Percentiles rank a stretch among this genome's conserved stretches.
Evolutionary conservation across 1,140 invertebrate species (phyloP).

Genomic region (Drosophila bocqueti): DNA sequence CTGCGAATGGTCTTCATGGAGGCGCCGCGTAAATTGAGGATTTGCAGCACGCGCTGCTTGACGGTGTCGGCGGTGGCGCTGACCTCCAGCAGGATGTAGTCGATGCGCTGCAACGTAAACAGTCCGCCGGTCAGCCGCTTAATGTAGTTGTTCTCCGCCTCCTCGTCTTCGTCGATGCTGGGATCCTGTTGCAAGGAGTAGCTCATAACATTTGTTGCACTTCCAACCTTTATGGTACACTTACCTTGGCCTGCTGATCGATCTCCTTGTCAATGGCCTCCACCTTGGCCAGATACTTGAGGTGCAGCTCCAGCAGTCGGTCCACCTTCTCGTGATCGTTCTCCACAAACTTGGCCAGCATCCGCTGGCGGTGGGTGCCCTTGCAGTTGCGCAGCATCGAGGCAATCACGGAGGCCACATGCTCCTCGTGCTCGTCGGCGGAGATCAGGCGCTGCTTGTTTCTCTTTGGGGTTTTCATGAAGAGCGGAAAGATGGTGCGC

Average conservation of each 20-base stretch:
- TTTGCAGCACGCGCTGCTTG: constrained; percentile 95
- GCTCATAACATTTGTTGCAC: neutral
- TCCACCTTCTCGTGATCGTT: constrained; percentile 99
- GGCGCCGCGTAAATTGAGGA: constrained; percentile 94
- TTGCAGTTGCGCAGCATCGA: constrained; percentile 97
- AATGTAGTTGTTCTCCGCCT: constrained; percentile 95
- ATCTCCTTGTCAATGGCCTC: constrained; percentile 93
- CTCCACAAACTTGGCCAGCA: constrained; percentile 98
- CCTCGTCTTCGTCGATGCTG: constrained; percentile 88
- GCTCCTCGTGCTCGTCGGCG: constrained; percentile 97
- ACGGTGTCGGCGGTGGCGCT: constrained; percentile 92
- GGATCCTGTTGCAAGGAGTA: constrained; percentile 46
- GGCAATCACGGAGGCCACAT: constrained; percentile 97
- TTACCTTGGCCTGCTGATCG: constrained; percentile 86
- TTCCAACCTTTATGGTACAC: neutral
- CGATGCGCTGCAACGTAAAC: constrained; percentile 97
- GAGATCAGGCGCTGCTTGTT: constrained; percentile 93
- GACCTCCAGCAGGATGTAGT: constrained; percentile 97
- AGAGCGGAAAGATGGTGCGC: constrained; percentile 98
- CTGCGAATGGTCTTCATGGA: constrained; percentile 97
- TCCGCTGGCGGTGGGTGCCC: constrained; percentile 94
- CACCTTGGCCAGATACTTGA: constrained; percentile 98
- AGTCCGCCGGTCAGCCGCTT: constrained; percentile 95
- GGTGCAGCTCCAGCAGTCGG: constrained; percentile 97
- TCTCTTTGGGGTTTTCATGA: constrained; percentile 99